Evolutionary conservation across 2,113 vertebrate species (phyloP).

Genomic region (Geococcyx californianus): DNA sequence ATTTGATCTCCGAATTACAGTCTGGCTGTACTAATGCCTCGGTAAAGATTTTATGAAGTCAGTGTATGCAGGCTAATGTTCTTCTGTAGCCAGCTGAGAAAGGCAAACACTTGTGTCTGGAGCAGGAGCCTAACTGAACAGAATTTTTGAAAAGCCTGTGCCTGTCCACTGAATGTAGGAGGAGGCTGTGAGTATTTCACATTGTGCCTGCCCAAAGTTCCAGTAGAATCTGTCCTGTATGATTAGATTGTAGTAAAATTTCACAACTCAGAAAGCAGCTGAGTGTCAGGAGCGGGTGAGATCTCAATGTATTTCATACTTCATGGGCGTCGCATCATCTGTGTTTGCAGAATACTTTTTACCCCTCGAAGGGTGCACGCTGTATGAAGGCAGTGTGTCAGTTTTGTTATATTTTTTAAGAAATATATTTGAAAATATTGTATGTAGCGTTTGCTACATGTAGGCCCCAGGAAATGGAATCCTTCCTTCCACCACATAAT

Average conservation of each 20-base stretch:
- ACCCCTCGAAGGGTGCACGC: not conserved
- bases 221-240: not conserved
- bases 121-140: not conserved
- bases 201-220: not conserved
- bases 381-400: not conserved
- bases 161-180: not conserved
- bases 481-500: not conserved
- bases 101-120: not conserved
- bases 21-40: not conserved
- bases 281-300: not conserved
- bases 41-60: not conserved
- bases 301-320: accelerated
- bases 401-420: not conserved
- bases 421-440: not conserved
- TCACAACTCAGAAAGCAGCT: not conserved
- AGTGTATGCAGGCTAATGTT: not conserved
- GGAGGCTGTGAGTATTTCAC: not conserved
- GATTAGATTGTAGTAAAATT: not conserved
- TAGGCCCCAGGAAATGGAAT: not conserved
- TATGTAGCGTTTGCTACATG: not conserved
- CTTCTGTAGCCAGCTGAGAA: not conserved
- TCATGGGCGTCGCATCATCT: not conserved
- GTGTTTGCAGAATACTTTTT: not conserved
- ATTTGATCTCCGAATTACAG: not conserved
- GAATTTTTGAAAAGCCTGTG: not conserved